Conservation (phyloP, 2,888 invertebrate species). For the Volucella bombylans region DNA sequence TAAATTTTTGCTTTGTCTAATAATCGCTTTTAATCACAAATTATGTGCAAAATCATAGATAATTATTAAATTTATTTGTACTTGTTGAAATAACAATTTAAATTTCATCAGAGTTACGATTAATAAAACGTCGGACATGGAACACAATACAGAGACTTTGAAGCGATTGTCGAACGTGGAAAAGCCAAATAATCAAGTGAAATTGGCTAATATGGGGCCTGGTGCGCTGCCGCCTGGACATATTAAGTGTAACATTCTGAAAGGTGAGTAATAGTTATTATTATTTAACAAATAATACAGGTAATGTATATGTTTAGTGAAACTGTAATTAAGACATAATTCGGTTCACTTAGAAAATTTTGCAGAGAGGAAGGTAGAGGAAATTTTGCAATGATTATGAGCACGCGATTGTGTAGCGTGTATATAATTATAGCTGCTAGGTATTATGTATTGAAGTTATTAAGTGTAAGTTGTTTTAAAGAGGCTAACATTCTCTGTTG, state of each 20-base stretch:
- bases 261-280: conserved; percentile 85
- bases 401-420: conserved; percentile 26
- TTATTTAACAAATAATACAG: not conserved
- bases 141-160: conserved; percentile 86
- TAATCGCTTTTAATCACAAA: conserved; percentile 50
- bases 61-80: conserved; percentile 26
- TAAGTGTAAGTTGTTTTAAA: conserved; percentile 1
- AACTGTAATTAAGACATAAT: not conserved
- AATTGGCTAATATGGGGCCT: conserved; percentile 86
- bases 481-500: not conserved
- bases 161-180: conserved; percentile 86
- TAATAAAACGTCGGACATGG: conserved; percentile 82
- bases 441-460: conserved; percentile 5
- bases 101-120: conserved; percentile 80
- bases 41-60: conserved; percentile 22
- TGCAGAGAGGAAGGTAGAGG: not conserved
- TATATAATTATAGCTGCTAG: conserved; percentile 8
- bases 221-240: conserved; percentile 92
- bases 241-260: conserved; percentile 96
- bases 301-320: not conserved
- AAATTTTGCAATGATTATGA: not conserved
- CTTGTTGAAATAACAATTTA: conserved; percentile 23
- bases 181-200: conserved; percentile 88
- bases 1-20: conserved; percentile 32
- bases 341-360: not conserved